phyloP scores from a whole-genome alignment of 2,113 vertebrate species.

The Centrocercus urophasianus region DNA sequence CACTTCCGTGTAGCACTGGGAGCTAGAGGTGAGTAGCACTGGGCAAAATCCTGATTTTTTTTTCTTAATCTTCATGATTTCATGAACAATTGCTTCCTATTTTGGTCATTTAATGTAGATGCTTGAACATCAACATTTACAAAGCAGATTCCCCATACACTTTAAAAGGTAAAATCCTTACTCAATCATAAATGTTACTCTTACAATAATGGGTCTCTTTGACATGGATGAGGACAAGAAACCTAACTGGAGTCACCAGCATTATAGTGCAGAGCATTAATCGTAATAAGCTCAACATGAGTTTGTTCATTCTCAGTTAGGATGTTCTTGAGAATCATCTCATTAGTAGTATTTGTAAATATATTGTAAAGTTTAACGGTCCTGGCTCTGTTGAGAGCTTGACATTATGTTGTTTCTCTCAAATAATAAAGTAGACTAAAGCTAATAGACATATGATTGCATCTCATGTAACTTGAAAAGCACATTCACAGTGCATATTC shows the following conservation, averaged over 20 bases:
- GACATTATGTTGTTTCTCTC: neutral
- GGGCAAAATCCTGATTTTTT: neutral
- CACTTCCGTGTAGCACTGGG: neutral
- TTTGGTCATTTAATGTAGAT: neutral
- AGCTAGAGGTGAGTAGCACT: neutral
- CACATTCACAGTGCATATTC: neutral
- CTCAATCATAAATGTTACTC: neutral
- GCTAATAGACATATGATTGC: neutral
- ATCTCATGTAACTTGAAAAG: neutral
- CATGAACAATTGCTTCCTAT: neutral
- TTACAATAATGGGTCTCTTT: neutral
- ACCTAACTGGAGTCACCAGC: neutral
- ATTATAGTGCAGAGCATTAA: neutral
- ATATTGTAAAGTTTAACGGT: neutral
- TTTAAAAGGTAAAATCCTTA: neutral
- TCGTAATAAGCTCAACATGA: neutral
- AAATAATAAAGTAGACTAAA: slow-evolving; percentile 3
- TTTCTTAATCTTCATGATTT: neutral
- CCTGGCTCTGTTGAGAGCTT: neutral
- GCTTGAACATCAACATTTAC: neutral
- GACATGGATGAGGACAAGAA: neutral
- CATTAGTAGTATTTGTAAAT: slow-evolving; percentile 10
- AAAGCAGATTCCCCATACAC: neutral
- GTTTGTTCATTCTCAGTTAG: neutral
- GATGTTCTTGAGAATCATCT: neutral